A percentile compares a stretch with the other conserved stretches of the same genome.
Evolutionary conservation across 2,113 vertebrate species (phyloP).

Genomic region (Arizona elegans): DNA sequence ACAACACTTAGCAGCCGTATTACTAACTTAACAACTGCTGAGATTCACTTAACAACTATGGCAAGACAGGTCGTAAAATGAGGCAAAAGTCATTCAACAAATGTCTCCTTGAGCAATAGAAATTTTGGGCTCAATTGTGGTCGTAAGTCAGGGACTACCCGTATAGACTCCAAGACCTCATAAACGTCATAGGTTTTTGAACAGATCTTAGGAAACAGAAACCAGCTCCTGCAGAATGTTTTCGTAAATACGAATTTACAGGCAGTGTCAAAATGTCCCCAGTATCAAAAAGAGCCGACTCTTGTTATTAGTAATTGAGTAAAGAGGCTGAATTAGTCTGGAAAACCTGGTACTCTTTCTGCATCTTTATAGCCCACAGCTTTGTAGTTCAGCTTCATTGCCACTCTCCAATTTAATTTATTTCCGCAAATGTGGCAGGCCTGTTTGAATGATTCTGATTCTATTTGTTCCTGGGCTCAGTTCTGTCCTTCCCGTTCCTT

Average conservation of each 20-base stretch:
- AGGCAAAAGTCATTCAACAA: too few species aligned
- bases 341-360: not conserved
- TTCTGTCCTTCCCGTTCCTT: not conserved
- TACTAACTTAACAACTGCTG: too few species aligned
- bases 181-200: too few species aligned
- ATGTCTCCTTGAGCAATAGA: too few species aligned
- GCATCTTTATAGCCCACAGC: not conserved
- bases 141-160: too few species aligned
- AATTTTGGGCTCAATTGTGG: too few species aligned
- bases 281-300: not conserved
- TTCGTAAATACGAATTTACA: not conserved
- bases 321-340: not conserved
- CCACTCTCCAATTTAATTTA: not conserved
- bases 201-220: not conserved
- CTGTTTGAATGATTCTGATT: not conserved
- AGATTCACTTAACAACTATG: too few species aligned
- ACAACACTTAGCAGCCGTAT: too few species aligned
- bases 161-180: not conserved
- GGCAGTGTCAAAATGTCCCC: not conserved
- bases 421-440: not conserved
- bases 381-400: not conserved
- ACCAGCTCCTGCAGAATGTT: not conserved
- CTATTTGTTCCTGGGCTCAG: not conserved
- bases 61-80: too few species aligned
- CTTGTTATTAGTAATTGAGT: not conserved